Base-by-base conservation (phyloP, 30 jellyfish, hydroid and myxozoan species). In the Pseudorhiza aurosa region DNA sequence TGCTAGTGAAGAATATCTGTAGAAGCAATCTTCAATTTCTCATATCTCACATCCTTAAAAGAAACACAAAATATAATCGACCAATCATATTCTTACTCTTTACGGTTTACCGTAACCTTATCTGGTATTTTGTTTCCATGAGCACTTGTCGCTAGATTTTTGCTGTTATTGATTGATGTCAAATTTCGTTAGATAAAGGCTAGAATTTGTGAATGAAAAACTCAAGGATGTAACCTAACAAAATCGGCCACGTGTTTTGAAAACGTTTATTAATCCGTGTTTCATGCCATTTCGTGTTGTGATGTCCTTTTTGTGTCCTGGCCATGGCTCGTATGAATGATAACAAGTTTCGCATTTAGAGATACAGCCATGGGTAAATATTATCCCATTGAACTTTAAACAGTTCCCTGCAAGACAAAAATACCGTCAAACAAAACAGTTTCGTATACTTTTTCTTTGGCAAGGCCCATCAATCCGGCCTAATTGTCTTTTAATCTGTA, bases 341-440 rank as follows among this genome's bases (percentile, higher is more conserved):
- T 64, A 64, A 64, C 77, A 64, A 64, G 82, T 44, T 68, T 45
- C 44, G 82, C 63, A 47, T 47, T 50, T 58, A 30, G 37, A 51
- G 17, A 31, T 59, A 26, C 58, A 76, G 60, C 69, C 77, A 33
- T 33, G 9, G 67, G 36, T 73, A 73, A 73, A 73, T 56, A 57
- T 53, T 73, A n/a, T 57, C 68, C 50, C 46, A 73, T 30, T 50
- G 74, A 24, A 30, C 68, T 58, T 76, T 45, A 44, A 76, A 76
- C 79, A 44, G 77, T 76, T 36, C 79, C 46, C 70, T 35, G 28
- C 43, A 42, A 19, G 79, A 58, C 77, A 76, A 58, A 76, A 76
- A 58, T 76, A 72, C 88, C 88, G 88, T 76, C 79, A 43, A 76
- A 26, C 36, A 40, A 58, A 40, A 59, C 57, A 56, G 68, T 58